These are phyloP conservation scores for Anhinga rufa DNA, from an alignment of 2,113 vertebrate genomes.

Conservation along the genomic window DNA sequence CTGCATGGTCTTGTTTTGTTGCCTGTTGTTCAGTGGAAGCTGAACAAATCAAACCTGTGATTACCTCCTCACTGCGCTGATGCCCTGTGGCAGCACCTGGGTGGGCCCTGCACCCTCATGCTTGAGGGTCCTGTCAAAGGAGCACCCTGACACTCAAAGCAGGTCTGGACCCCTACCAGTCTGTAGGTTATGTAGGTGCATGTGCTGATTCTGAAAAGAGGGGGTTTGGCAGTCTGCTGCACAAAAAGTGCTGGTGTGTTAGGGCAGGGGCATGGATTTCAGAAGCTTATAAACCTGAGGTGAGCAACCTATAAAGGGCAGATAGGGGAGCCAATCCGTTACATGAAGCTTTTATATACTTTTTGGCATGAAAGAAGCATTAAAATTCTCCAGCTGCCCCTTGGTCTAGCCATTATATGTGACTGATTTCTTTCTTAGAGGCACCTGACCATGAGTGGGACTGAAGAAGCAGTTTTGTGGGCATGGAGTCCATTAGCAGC, in stretches of 20 bases:
- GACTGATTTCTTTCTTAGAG: neutral
- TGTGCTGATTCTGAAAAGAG: neutral
- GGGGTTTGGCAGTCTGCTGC: neutral
- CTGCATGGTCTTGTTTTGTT: neutral
- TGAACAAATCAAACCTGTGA: neutral
- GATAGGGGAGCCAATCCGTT: neutral
- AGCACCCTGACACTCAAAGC: too few species aligned
- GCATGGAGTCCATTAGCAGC: neutral
- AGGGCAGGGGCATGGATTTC: neutral
- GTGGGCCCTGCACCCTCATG: neutral
- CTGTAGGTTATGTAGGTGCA: too few species aligned
- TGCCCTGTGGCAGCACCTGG: rapidly evolving
- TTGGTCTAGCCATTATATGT: neutral
- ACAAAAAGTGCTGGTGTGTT: neutral
- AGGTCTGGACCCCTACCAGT: neutral
- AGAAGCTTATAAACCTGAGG: neutral
- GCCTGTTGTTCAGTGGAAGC: neutral
- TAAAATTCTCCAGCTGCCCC: neutral
- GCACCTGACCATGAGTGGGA: neutral
- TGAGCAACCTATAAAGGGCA: neutral
- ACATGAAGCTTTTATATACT: neutral
- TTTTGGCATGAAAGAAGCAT: neutral
- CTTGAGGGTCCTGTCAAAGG: neutral
- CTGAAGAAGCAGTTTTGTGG: neutral
- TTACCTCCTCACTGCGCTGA: neutral